Evolutionary conservation across 2,113 vertebrate genomes (phyloP), one percentile per base, ranked within the genome.

Genomic region (Ceratotherium simum): DNA sequence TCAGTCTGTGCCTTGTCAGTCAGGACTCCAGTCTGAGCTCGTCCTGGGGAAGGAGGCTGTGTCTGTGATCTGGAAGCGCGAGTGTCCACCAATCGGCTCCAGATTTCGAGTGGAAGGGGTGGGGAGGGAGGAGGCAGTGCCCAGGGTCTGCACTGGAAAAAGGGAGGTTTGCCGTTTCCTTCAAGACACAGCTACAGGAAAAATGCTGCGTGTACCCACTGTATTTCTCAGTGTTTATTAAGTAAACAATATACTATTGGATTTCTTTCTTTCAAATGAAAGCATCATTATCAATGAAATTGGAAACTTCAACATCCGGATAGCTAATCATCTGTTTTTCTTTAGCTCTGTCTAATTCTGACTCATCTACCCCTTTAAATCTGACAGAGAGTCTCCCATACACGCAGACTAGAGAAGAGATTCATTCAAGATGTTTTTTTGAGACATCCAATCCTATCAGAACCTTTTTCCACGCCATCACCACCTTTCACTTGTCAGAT

Each of bases 181-280:
- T 31, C 69, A 21, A 48, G 33, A 46, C 5, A 6, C 4, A 6
- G 5, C 56, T 8, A 2, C 0, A 17, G 90, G 12, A 9, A 3
- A 79, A 12, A 29, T 8, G 21, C 31, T 1, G 31, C 6, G 0
- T 11, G 18, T 0, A 4, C 48, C 13, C 8, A 5, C 29, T 4
- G 39, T 0, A 2, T 16, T 5, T 33, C 33, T 51, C 18, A 2
- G 14, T 0, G 3, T 25, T 12, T 10, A 0, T 17, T 13, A 58
- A n/a, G 31, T 17, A 51, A 72, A 16, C 5, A 11, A 5, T 1
- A 11, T 42, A 4, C 17, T 17, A 2, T 51, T 23, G 13, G 42
- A 48, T 36, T 13, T 54, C 6, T 29, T 48, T 76, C 85, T 84
- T 54, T 48, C 54, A 20, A n/a, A 39, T 18, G 62, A 86, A 82